A percentile compares a stretch with the other conserved stretches of the same genome.
These are phyloP conservation scores for Drosophila sp. DNA, from an alignment of 1,140 invertebrate species.

Conservation along the genomic window DNA sequence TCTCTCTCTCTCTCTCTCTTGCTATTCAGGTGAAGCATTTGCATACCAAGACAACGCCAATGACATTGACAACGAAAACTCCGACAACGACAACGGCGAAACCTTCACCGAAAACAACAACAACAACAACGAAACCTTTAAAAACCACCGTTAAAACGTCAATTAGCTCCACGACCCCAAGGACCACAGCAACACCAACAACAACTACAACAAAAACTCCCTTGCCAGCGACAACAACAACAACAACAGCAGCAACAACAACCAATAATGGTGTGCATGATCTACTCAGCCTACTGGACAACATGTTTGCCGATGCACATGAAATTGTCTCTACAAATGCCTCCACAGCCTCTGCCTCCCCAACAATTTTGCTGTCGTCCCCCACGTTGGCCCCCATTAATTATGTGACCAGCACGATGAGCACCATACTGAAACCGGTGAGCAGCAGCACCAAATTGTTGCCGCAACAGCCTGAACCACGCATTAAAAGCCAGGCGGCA, in stretches of 20 bases:
- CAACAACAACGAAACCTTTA: neutral
- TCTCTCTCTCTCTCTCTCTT: neutral
- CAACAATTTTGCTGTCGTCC: neutral
- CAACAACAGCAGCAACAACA: conserved; percentile 10
- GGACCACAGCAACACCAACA: conserved; percentile 19
- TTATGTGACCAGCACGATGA: conserved; percentile 29
- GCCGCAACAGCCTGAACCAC: conserved; percentile 66
- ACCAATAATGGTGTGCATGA: conserved; percentile 65
- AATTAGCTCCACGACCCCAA: conserved; percentile 2
- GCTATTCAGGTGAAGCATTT: conserved; percentile 74
- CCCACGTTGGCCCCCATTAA: neutral
- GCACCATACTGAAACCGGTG: conserved; percentile 60
- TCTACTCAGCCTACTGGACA: conserved; percentile 74
- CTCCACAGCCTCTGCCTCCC: neutral
- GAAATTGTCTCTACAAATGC: conserved; percentile 49
- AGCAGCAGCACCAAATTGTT: conserved; percentile 47
- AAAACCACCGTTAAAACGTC: conserved; percentile 11
- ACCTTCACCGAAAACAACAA: neutral
- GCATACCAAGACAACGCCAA: conserved; percentile 73
- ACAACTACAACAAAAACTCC: conserved; percentile 26
- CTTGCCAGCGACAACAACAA: conserved; percentile 21
- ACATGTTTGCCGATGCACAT: conserved; percentile 72
- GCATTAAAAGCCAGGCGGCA: conserved; percentile 57
- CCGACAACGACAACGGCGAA: conserved; percentile 25
- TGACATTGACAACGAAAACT: neutral